Evolutionary conservation across 2,797 vertebrate genomes (phyloP), one percentile per base, ranked within the genome.

Genomic region (Betta splendens): DNA sequence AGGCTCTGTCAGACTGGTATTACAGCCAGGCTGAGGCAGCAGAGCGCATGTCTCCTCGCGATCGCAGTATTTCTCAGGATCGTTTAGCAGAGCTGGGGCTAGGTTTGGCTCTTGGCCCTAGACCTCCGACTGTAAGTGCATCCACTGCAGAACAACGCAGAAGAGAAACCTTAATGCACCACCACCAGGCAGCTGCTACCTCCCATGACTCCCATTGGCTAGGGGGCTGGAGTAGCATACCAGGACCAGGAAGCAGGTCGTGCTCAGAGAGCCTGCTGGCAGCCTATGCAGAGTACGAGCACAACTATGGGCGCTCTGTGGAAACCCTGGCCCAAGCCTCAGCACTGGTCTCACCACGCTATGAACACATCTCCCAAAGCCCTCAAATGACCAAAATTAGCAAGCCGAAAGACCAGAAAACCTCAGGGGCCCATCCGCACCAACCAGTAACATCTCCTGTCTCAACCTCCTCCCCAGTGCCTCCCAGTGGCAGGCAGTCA

Each of bases 1-100:
- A 93, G 81, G 94, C 94, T 4, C 88, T 97, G 80, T 93, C 94
- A 1, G 92, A 95, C 79, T 98, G 96, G 96, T 94, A 95, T 81
- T 92, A 94, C 38, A 94, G 90, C 86, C 96, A 94, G 81, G 91
- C 92, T 3, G 73, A 87, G 44, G 75, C 92, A 0, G 89, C 89
- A 1, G 90, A 92, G 39, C 63, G 58, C 48, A 84, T 94, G 87
- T 85, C 93, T 0, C 90, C 94, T 15, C 91, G 91, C 23, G 91
- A 90, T 64, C 91, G 91, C 61, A 96, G 94, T 37, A 87, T 91
- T 55, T 98, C 96, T 46, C 94, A 97, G 73, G 95, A 97, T 46
- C 88, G 89, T 8, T 47, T 97, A 28, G 92, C 87, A 0, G 88
- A 92, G 35, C 76, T 79, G 1, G 84, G 84, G 5, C 44, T 81